phyloP scores from a whole-genome alignment of 2,888 invertebrate species.

The Celastrina argiolus region DNA sequence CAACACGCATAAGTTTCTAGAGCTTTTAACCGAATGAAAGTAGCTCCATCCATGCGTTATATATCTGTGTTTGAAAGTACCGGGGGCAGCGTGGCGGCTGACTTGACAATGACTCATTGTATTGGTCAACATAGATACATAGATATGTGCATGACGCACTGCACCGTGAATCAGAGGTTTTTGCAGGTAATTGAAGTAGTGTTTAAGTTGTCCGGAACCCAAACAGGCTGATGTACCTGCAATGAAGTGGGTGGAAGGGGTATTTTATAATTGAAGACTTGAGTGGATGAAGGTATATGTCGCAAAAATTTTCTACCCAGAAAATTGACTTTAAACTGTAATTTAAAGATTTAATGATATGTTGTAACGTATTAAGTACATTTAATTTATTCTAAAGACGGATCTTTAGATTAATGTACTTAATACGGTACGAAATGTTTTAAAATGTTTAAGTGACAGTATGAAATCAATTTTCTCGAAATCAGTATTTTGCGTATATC shows the following conservation, averaged over 20 bases:
- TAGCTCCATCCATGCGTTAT: neutral
- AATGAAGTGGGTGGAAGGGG: neutral
- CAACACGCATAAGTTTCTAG: neutral
- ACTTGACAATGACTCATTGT: slow-evolving; percentile 14
- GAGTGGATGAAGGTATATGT: too few relatives aligned
- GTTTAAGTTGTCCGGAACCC: neutral
- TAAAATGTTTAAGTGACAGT: too few relatives aligned
- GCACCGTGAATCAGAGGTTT: slow-evolving; percentile 23
- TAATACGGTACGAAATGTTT: too few relatives aligned
- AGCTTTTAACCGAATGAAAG: slow-evolving; percentile 2
- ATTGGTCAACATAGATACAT: slow-evolving; percentile 21
- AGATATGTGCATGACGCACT: slow-evolving; percentile 21
- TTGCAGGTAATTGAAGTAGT: slow-evolving; percentile 1
- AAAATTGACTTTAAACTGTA: too few relatives aligned
- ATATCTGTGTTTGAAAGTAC: slow-evolving; percentile 8
- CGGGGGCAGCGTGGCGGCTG: neutral
- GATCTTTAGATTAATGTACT: too few relatives aligned
- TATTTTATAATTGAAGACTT: too few relatives aligned
- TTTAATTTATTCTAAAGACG: too few relatives aligned
- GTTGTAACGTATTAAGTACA: too few relatives aligned
- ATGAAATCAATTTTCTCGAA: too few relatives aligned
- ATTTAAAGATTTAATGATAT: too few relatives aligned
- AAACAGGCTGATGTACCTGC: neutral
- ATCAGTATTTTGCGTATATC: too few relatives aligned
- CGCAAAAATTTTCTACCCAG: too few relatives aligned